Evolutionary conservation across 2,888 invertebrate genomes (phyloP), one percentile per base, ranked within the genome.

Genomic region (Chesias legatella): DNA sequence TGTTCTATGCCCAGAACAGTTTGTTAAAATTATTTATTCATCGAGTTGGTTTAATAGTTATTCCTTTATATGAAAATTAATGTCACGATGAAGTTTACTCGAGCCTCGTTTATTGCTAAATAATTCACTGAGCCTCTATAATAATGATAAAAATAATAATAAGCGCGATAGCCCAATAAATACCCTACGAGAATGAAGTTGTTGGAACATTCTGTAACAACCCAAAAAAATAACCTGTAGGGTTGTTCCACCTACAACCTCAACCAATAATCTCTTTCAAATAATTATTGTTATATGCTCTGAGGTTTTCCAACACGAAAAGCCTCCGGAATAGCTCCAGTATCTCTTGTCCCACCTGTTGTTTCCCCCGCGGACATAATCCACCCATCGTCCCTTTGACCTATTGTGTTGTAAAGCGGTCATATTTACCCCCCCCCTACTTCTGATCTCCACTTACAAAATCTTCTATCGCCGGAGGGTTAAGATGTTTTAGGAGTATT

Each of bases 361-460:
- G 61, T 60, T 53, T 63, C 51, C 60, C 44, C 61, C 42, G 39
- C 42, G 39, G 57, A 56, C 53, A 44, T 48, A 51, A 48, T 48
- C 50, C 48, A 53, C 48, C 53, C 56, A 55, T 53, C 52, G 48
- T 53, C 44, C 51, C 57, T 53, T 49, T 53, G 47, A 53, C 42
- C 51, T 44, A 49, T 51, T 51, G 46, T 51, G 48, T 48, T 41
- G 42, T 41, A 49, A 47, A 51, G 47, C 48, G 51, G 22, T 43
- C 38, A 44, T 49, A 49, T 47, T 49, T 39, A 42, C 38, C 46
- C 38, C 38, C 46, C 38, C 28, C 32, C 43, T 29, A 40, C 34
- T 42, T 46, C 34, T 46, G 42, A 47, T 43, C 47, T 47, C 38
- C 32, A 43, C 46, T 37, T 46, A 46, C 34, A 42, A 47, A 35